Conservation (phyloP, 2,113 vertebrate species). For the Salvelinus alpinus region DNA sequence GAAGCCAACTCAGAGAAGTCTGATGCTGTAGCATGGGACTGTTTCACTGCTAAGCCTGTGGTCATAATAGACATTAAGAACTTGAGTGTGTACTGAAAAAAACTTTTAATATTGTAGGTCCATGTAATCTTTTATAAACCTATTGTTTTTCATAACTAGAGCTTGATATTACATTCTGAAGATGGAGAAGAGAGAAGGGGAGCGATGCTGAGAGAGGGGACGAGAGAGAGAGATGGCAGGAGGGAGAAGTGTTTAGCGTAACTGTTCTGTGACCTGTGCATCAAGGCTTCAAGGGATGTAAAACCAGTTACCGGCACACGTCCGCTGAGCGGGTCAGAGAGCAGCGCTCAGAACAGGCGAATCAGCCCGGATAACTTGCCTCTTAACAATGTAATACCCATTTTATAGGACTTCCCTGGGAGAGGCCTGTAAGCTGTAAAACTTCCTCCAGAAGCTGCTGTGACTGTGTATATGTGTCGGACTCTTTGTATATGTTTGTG, state of each 20-base stretch:
- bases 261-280: conserved; percentile 8
- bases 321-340: conserved; percentile 1
- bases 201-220: neutral
- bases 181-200: neutral
- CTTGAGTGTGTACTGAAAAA: no score
- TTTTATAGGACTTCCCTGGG: conserved; percentile 40
- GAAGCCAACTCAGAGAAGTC: no score
- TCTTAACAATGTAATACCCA: conserved; percentile 1
- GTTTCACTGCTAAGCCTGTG: no score
- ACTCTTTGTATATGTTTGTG: no score
- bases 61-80: no score
- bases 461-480: no score
- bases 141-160: neutral
- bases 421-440: conserved; percentile 39
- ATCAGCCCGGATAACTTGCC: conserved; percentile 30
- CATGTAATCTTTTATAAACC: neutral
- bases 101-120: no score
- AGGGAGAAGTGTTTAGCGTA: conserved; percentile 19
- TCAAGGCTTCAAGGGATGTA: conserved; percentile 12
- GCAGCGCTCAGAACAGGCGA: neutral
- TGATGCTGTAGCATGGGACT: no score
- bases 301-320: neutral
- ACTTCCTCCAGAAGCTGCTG: conserved; percentile 29
- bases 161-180: neutral
- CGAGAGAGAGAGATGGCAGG: neutral